Evolutionary conservation across 2,113 vertebrate genomes (phyloP).

Genomic region (Abramis brama): DNA sequence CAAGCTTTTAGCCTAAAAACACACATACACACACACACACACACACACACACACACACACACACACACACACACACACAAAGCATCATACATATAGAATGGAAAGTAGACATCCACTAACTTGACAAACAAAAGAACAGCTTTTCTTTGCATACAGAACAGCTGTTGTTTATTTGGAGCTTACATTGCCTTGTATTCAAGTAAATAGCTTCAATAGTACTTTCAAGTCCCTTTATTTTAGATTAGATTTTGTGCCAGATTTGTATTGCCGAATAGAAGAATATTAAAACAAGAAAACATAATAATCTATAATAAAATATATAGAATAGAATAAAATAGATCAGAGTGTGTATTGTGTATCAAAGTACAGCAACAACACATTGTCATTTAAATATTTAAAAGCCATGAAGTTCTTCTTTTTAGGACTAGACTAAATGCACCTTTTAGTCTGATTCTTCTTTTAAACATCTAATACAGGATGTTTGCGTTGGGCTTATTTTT

Average conservation of each 20-base stretch:
- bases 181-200: background rate
- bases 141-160: background rate
- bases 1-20: conserved; percentile 17
- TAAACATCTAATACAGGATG: no score
- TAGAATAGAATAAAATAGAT: no score
- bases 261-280: background rate
- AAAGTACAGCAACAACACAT: no score
- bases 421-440: no score
- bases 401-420: no score
- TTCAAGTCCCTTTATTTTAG: background rate
- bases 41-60: background rate
- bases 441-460: no score
- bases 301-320: no score
- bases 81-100: conserved; percentile 11
- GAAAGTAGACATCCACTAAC: background rate
- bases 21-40: conserved; percentile 12
- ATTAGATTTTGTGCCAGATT: background rate
- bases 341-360: no score
- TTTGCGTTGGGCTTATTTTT: no score
- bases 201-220: background rate
- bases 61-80: conserved; percentile 8
- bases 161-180: conserved; percentile 15
- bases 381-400: no score
- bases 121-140: background rate
- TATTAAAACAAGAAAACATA: background rate